Percentiles rank a stretch among this genome's conserved stretches.
Conservation (phyloP, 92 coral and sea anemone genomes). For the Montipora capitata region DNA sequence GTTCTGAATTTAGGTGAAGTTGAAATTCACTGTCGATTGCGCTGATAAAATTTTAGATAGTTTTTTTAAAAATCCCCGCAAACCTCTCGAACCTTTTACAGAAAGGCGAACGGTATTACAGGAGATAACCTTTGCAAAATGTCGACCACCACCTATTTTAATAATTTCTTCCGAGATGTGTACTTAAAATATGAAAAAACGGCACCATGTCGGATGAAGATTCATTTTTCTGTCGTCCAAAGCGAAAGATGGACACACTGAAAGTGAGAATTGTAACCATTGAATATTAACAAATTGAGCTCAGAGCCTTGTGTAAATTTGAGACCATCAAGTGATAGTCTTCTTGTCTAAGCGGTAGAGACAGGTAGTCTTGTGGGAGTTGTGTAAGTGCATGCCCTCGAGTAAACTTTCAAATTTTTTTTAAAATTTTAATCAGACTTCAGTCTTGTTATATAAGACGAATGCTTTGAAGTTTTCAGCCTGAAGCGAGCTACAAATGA, state of each 20-base stretch:
- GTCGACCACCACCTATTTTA: constrained; percentile 14
- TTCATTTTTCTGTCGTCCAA: background rate
- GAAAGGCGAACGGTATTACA: background rate
- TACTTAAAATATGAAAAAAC: constrained; percentile 31
- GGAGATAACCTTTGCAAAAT: constrained; percentile 8
- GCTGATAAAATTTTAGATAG: constrained; percentile 10
- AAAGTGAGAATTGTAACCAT: constrained; percentile 46
- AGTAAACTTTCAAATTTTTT: constrained; percentile 15
- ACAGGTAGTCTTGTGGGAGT: constrained; percentile 36
- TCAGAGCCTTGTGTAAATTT: constrained; percentile 37
- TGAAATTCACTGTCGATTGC: constrained; percentile 2
- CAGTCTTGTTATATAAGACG: background rate
- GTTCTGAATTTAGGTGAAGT: constrained; percentile 25
- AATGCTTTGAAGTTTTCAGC: constrained; percentile 15
- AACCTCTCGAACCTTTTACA: background rate
- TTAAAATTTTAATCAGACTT: background rate
- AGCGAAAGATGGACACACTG: background rate
- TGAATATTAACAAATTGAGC: constrained; percentile 30
- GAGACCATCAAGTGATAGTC: constrained; percentile 17
- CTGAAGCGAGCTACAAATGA: constrained; percentile 18
- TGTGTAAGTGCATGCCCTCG: constrained; percentile 24
- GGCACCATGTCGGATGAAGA: background rate
- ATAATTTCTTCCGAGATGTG: constrained; percentile 23
- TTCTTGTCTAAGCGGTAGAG: constrained; percentile 37
- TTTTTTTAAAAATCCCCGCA: background rate